Evolutionary conservation across 2,888 invertebrate genomes (phyloP), one percentile per base, ranked within the genome.

Genomic region (Pristionchus japonicus): DNA sequence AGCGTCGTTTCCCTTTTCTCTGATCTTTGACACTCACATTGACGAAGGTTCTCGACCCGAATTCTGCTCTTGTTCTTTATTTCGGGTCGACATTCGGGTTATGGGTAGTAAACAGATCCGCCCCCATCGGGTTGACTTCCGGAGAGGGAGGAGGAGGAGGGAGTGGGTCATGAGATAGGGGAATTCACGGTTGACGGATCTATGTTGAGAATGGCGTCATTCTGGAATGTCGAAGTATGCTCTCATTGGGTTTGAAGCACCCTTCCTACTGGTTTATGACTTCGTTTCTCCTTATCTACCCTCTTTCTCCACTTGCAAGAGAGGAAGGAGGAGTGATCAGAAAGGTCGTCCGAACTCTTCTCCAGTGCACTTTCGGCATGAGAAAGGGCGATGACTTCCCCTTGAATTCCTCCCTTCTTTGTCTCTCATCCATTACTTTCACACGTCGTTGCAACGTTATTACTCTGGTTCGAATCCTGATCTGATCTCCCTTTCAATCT

Each of bases 81-180:
- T 70, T 70, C 70, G 37, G 70, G 37, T 70, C 57, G 57, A 57
- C 23, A 23, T 31, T 70, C 70, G 70, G 70, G 70, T 70, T 34
- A 9, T 70, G 37, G 34, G 37, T 70, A 34, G 70, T 70, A 70
- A 70, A 70, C 70, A 70, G 70, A 13, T 34, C 64, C 61, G 52
- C 52, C n/a, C 57, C 23, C 57, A n/a, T 57, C 57, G 57, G 57
- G 57, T 57, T 57, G 57, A 57, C 57, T 57, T 57, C 57, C 57
- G 57, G 57, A 52, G 52, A 52, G 52, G 6, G 20, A 57, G 57
- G 57, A 57, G 20, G 52, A 57, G n/a, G 57, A 57, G 57, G n/a
- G n/a, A 23, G 52, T 52, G 23, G 57, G 57, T 57, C 57, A 57
- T 57, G 57, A 57, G 57, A 57, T 6, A 23, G 57, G 20, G 2